phyloP scores from a whole-genome alignment of 2,888 invertebrate genomes.

The Oscheius sp. region DNA sequence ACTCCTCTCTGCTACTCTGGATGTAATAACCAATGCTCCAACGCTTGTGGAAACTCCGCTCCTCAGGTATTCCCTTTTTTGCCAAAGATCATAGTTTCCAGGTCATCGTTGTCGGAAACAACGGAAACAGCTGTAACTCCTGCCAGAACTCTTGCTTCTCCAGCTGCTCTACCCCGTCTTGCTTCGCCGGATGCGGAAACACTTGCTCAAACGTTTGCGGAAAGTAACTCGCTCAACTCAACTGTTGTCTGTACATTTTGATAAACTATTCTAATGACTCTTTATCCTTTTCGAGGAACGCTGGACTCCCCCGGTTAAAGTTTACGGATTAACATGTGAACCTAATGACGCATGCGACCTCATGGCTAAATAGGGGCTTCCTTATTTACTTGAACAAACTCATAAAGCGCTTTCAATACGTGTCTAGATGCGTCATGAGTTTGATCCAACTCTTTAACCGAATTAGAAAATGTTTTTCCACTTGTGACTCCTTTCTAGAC shows the following conservation, averaged over 20 bases:
- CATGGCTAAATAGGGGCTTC: too few relatives aligned
- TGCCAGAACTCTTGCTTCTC: slow-evolving; percentile 20
- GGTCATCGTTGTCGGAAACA: slow-evolving; percentile 14
- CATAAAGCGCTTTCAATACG: too few relatives aligned
- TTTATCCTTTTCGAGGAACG: too few relatives aligned
- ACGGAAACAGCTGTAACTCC: slow-evolving; percentile 1
- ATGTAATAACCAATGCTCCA: slow-evolving; percentile 9
- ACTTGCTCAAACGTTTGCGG: not conserved
- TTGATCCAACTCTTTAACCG: too few relatives aligned
- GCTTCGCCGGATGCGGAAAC: slow-evolving; percentile 6
- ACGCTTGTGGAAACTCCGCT: not conserved
- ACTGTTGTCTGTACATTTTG: not conserved
- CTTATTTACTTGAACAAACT: too few relatives aligned
- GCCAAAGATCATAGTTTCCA: not conserved
- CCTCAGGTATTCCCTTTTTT: not conserved
- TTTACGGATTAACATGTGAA: too few relatives aligned
- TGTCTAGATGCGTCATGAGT: too few relatives aligned
- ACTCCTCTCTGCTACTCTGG: slow-evolving; percentile 21
- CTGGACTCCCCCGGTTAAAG: too few relatives aligned
- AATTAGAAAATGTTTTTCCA: too few relatives aligned
- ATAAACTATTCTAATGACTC: not conserved
- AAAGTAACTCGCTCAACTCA: not conserved
- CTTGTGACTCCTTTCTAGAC: too few relatives aligned
- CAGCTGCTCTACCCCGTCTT: not conserved
- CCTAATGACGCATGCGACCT: too few relatives aligned